Conservation (phyloP, 2,888 invertebrate genomes). For the Volucella zonaria region DNA sequence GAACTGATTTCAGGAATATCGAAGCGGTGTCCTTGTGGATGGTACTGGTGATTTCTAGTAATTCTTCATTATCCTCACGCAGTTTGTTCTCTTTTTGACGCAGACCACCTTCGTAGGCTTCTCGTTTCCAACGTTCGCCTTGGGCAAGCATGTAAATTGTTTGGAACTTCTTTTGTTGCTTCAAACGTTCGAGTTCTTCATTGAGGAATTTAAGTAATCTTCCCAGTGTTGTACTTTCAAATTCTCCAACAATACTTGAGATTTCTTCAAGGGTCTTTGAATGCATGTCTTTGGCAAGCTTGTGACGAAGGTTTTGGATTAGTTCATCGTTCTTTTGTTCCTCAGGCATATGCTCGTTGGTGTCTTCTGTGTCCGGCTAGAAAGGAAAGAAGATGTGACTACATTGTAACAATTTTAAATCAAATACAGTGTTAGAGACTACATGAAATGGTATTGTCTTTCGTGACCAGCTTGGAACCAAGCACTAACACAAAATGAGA, state of each 20-base stretch:
- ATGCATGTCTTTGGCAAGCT: conserved; percentile 77
- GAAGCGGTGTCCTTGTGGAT: conserved; percentile 84
- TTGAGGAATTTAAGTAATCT: conserved; percentile 89
- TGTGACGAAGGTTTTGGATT: conserved; percentile 77
- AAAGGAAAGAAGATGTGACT: not conserved
- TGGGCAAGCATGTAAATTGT: conserved; percentile 91
- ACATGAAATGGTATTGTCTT: no score
- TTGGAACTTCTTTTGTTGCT: conserved; percentile 91
- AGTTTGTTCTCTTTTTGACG: conserved; percentile 89
- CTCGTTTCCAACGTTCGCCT: conserved; percentile 88
- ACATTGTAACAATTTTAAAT: no score
- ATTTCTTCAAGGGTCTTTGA: conserved; percentile 78
- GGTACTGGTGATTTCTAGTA: conserved; percentile 86
- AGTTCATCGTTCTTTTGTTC: conserved; percentile 78
- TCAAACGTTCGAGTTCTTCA: conserved; percentile 89
- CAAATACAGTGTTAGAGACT: no score
- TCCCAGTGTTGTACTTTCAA: conserved; percentile 89
- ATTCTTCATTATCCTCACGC: conserved; percentile 89
- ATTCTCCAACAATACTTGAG: conserved; percentile 85
- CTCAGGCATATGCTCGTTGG: conserved; percentile 46
- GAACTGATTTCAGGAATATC: conserved; percentile 86
- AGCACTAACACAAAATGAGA: no score
- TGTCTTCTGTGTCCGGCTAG: not conserved
- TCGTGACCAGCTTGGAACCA: no score
- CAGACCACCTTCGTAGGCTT: conserved; percentile 91